phyloP scores from a whole-genome alignment of 2,888 invertebrate species.

The Sminthurides aquaticus region DNA sequence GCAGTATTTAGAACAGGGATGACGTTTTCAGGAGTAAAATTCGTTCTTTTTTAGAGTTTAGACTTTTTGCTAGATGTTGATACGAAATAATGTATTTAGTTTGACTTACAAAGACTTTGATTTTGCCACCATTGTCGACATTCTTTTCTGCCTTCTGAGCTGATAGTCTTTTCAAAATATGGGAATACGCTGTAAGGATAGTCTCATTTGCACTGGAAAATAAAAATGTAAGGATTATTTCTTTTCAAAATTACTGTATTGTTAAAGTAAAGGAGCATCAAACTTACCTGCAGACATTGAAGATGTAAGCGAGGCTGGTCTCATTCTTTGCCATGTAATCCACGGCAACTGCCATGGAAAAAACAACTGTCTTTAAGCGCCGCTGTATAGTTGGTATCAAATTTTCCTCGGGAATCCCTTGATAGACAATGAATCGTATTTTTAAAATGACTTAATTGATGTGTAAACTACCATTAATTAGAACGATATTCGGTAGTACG shows the following conservation, averaged over 20 bases:
- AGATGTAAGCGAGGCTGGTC: conserved; percentile 16
- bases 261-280: background rate
- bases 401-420: conserved; percentile 7
- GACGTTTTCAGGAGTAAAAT: too few species aligned
- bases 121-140: background rate
- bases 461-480: too few species aligned
- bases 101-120: background rate
- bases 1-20: too few species aligned
- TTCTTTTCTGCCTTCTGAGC: background rate
- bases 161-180: background rate
- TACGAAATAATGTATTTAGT: too few species aligned
- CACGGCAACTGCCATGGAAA: conserved; percentile 15
- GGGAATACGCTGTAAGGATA: background rate
- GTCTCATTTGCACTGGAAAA: background rate
- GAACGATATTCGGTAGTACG: too few species aligned
- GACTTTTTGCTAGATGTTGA: too few species aligned
- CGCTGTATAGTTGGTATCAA: conserved; percentile 7
- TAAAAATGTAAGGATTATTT: background rate
- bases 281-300: conserved; percentile 19
- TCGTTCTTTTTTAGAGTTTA: too few species aligned
- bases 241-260: background rate
- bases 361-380: conserved; percentile 10
- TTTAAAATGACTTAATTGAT: too few species aligned
- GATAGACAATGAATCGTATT: too few species aligned
- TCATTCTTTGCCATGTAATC: conserved; percentile 15